Percentiles rank a stretch among this genome's conserved stretches.
phyloP scores from a whole-genome alignment of 2,113 vertebrate species.

The Phasianus colchicus region DNA sequence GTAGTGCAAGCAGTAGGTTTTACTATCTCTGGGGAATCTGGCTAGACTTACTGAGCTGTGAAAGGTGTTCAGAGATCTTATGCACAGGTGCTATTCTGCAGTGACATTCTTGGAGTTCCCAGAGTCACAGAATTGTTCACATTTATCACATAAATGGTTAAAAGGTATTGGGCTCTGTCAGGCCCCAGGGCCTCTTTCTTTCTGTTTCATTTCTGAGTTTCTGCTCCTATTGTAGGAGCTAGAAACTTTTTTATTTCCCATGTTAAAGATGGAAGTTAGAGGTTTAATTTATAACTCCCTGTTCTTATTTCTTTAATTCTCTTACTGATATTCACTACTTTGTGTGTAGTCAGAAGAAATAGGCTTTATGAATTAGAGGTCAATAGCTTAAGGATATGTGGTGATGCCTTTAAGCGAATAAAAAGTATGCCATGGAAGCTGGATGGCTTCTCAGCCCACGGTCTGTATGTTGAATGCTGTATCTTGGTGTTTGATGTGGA shows the following conservation, averaged over 20 bases:
- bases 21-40: neutral
- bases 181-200: too few species aligned
- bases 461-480: neutral
- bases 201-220: neutral
- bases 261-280: neutral
- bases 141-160: neutral
- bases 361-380: neutral
- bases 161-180: neutral
- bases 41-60: neutral
- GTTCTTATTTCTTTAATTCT: neutral
- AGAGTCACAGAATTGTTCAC: accelerated
- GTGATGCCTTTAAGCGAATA: neutral
- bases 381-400: neutral
- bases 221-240: neutral
- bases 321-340: neutral
- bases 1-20: too few species aligned
- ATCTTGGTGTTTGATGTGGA: neutral
- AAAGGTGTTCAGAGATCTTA: neutral
- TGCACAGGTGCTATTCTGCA: accelerated
- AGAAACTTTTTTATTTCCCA: accelerated
- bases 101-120: neutral
- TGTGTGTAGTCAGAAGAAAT: neutral
- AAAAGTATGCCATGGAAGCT: neutral
- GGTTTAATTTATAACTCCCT: neutral
- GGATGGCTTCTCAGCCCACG: neutral